A percentile compares a stretch with the other conserved stretches of the same genome.
These are phyloP conservation scores for Agonopterix heracliana DNA, from an alignment of 2,888 invertebrate species.

Conservation along the genomic window DNA sequence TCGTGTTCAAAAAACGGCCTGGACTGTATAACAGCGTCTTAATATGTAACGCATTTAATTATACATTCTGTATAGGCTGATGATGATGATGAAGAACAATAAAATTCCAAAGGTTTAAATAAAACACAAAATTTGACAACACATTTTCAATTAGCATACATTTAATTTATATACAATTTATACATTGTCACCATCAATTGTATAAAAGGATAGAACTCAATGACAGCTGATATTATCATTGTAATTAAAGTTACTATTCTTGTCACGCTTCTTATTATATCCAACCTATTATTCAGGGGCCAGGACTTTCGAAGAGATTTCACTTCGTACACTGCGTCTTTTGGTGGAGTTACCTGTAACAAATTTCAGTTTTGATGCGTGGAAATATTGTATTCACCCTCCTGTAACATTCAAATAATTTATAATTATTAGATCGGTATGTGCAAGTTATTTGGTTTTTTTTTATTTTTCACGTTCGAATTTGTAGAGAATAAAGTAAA, in stretches of 20 bases:
- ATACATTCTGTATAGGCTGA: too few species aligned
- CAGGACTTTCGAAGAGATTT: slow-evolving; percentile 49
- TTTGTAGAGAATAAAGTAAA: too few species aligned
- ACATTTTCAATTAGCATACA: too few species aligned
- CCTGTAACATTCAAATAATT: neutral
- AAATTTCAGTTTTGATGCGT: neutral
- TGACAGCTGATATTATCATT: slow-evolving; percentile 31
- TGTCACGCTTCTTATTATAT: slow-evolving; percentile 40
- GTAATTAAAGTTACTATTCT: slow-evolving; percentile 39
- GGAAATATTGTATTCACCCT: too few species aligned
- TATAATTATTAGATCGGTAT: neutral
- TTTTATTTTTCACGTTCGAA: too few species aligned
- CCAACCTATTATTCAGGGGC: slow-evolving; percentile 27
- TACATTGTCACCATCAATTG: slow-evolving; percentile 1
- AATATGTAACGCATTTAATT: too few species aligned
- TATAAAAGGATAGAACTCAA: slow-evolving; percentile 52
- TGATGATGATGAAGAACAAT: too few species aligned
- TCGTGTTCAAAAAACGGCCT: too few species aligned
- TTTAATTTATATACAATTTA: too few species aligned
- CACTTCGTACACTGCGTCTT: slow-evolving; percentile 26
- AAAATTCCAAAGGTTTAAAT: too few species aligned
- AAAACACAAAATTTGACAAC: too few species aligned
- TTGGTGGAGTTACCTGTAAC: slow-evolving; percentile 52
- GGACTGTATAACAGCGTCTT: too few species aligned
- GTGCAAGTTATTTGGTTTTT: neutral